phyloP scores from a whole-genome alignment of 2,113 vertebrate genomes.

The Sula dactylatra region DNA sequence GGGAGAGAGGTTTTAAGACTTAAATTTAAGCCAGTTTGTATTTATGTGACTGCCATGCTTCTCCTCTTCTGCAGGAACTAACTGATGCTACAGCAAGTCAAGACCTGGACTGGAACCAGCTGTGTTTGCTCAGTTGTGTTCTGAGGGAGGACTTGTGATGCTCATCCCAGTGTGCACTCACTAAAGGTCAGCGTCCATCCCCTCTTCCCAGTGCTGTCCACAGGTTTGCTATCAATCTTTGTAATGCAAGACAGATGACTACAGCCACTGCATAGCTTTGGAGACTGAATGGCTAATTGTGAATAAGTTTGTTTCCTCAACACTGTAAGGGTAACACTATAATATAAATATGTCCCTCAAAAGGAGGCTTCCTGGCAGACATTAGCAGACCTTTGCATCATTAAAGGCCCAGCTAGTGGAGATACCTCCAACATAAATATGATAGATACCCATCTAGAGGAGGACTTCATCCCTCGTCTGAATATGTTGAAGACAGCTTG shows the following conservation, averaged over 20 bases:
- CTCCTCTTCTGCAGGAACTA: background rate
- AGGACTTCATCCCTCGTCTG: background rate
- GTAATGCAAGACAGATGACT: background rate
- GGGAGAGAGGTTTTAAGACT: background rate
- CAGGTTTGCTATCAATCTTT: background rate
- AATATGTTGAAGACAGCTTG: background rate
- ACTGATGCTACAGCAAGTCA: background rate
- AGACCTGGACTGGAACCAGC: background rate
- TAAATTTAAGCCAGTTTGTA: background rate
- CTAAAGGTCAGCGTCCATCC: background rate
- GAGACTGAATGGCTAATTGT: background rate
- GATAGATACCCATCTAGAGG: background rate
- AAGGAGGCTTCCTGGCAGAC: background rate
- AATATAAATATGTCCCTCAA: background rate
- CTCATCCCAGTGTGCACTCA: background rate
- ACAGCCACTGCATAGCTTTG: background rate
- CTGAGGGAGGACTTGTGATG: background rate
- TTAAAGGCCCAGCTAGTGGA: background rate
- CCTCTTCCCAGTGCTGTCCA: background rate
- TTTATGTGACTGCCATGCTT: background rate
- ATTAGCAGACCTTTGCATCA: background rate
- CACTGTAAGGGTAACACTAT: background rate
- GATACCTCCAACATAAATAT: background rate
- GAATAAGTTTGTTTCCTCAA: background rate
- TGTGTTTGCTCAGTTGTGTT: background rate